Evolutionary conservation across 2,888 invertebrate species (phyloP).

Genomic region (Flexamia atlantica): DNA sequence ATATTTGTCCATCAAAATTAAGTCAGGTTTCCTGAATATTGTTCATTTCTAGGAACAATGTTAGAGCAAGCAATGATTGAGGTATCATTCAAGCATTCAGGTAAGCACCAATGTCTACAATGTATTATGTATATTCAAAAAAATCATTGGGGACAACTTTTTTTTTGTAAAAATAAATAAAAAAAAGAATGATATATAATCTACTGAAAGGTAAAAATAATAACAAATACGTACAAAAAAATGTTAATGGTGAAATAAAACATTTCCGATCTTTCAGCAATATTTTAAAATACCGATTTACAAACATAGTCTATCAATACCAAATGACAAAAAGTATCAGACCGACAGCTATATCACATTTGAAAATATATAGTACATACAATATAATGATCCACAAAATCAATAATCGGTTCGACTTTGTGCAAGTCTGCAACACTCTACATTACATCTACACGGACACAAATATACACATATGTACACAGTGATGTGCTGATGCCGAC

Average conservation of each 20-base stretch:
- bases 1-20: no score
- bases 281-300: not conserved
- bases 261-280: not conserved
- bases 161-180: no score
- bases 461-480: slow-evolving; percentile 17
- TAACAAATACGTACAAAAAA: no score
- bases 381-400: not conserved
- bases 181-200: no score
- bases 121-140: no score
- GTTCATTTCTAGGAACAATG: no score
- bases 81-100: no score
- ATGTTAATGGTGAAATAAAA: slow-evolving; percentile 3
- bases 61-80: no score
- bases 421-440: not conserved
- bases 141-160: no score
- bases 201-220: no score
- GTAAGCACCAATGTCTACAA: no score
- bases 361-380: not conserved
- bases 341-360: not conserved
- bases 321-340: not conserved
- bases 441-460: not conserved
- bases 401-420: not conserved
- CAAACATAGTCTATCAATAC: not conserved
- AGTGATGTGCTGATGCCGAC: not conserved
- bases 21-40: no score